Evolutionary conservation across 2,797 vertebrate genomes (phyloP).

Genomic region (Sylvia borin): DNA sequence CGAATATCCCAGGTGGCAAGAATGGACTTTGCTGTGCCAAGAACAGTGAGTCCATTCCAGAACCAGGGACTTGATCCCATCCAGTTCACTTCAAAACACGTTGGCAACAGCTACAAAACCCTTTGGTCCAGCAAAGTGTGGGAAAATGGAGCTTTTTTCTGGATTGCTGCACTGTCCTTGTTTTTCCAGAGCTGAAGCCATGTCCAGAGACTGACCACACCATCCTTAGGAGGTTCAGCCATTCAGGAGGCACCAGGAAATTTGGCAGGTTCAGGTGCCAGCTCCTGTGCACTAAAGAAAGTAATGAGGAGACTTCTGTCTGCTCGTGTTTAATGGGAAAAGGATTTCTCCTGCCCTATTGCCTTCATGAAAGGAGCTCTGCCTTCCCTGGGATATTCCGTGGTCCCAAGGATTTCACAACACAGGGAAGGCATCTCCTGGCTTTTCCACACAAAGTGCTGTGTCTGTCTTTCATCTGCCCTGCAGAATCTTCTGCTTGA

Average conservation of each 20-base stretch:
- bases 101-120: not conserved
- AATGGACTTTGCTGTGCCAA: conserved; percentile 7
- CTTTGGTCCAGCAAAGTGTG: not conserved
- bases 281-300: not conserved
- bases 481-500: not conserved
- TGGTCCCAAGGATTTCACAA: not conserved
- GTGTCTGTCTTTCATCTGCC: conserved; percentile 31
- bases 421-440: not conserved
- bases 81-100: not conserved
- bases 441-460: conserved; percentile 6
- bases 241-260: not conserved
- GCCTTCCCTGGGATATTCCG: not conserved
- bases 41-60: conserved; percentile 29
- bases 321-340: not conserved
- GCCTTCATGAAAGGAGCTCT: not conserved
- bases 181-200: not conserved
- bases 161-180: rapidly evolving
- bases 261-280: not conserved
- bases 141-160: not conserved
- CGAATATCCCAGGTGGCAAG: not conserved
- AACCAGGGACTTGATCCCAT: not conserved
- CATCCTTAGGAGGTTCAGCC: not conserved
- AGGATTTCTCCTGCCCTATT: not conserved
- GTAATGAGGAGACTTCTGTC: not conserved
- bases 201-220: not conserved